Conservation (phyloP, 2,888 invertebrate genomes). For the Polia nebulosa region DNA sequence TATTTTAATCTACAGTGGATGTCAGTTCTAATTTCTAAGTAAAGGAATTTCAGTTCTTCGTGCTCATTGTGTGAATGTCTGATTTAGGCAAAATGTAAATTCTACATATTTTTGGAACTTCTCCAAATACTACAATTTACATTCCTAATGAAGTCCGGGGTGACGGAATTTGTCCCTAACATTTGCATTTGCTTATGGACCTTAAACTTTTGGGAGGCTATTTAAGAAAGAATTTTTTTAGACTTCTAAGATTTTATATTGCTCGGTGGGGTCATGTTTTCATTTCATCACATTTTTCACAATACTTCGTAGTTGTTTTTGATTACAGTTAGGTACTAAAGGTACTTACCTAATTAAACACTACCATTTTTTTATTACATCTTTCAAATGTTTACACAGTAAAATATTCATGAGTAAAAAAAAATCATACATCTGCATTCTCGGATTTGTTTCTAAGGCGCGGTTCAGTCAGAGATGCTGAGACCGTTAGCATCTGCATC, state of each 20-base stretch:
- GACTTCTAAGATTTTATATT: neutral
- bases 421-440: neutral
- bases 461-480: slow-evolving; percentile 23
- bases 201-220: neutral
- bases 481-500: slow-evolving; percentile 41
- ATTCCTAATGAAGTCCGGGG: slow-evolving; percentile 39
- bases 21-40: neutral
- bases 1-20: neutral
- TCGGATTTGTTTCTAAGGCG: neutral
- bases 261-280: neutral
- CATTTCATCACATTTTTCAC: neutral
- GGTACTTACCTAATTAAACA: too few relatives aligned
- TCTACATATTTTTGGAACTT: slow-evolving; percentile 47
- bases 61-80: slow-evolving; percentile 5
- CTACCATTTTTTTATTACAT: too few relatives aligned
- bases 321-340: too few relatives aligned
- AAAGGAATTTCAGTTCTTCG: neutral
- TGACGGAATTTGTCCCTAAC: slow-evolving; percentile 18
- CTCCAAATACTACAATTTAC: slow-evolving; percentile 52
- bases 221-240: slow-evolving; percentile 11
- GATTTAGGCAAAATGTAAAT: slow-evolving; percentile 44
- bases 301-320: neutral
- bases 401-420: neutral
- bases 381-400: too few relatives aligned
- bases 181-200: slow-evolving; percentile 26